Conservation (phyloP, 2,797 vertebrate species). For the Platalea minor region DNA sequence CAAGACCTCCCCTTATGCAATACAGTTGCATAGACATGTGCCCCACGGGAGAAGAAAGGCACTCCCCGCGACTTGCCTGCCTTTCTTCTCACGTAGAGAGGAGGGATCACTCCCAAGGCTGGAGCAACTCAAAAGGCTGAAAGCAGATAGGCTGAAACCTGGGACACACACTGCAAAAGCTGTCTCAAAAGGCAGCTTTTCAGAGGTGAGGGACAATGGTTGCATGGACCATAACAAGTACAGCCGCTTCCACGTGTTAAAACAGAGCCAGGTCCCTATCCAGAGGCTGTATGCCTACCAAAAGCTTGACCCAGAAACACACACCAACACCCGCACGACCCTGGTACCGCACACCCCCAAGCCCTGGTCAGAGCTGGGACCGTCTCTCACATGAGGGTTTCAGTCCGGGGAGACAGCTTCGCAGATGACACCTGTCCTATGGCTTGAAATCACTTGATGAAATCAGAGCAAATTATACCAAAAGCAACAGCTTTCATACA, state of each 20-base stretch:
- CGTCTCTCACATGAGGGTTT: neutral
- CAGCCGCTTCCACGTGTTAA: neutral
- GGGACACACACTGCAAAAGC: neutral
- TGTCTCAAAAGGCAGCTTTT: neutral
- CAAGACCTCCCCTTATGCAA: neutral
- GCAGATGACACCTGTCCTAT: neutral
- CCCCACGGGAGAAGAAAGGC: neutral
- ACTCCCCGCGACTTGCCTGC: neutral
- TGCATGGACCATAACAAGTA: neutral
- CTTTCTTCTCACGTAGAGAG: neutral
- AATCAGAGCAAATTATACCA: neutral
- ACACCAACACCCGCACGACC: rapidly evolving
- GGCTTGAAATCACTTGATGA: neutral
- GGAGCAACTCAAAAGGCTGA: neutral
- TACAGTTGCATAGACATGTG: neutral
- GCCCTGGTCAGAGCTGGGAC: neutral
- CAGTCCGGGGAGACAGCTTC: neutral
- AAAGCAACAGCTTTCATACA: neutral
- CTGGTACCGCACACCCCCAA: neutral
- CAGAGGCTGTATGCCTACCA: neutral
- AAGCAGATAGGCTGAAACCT: neutral
- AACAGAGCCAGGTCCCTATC: neutral
- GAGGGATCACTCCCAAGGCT: neutral
- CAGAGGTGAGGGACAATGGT: neutral
- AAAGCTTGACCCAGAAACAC: neutral